Conservation (phyloP, 2,888 invertebrate genomes). For the Phyto melanocephala region DNA sequence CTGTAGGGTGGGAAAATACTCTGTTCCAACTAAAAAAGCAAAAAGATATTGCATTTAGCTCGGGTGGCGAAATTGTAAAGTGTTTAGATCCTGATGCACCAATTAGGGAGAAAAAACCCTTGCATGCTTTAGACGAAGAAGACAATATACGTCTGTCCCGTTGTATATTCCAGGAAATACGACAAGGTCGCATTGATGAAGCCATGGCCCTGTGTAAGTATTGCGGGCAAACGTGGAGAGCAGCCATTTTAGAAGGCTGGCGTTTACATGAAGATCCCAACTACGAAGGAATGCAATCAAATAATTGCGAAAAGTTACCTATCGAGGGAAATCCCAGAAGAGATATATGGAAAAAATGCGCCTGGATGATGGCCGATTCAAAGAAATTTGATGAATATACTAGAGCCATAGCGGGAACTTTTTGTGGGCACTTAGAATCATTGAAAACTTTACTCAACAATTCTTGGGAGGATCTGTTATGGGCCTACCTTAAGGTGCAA, state of each 20-base stretch:
- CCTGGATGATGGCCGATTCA: conserved; percentile 82
- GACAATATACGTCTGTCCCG: conserved; percentile 84
- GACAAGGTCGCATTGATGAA: conserved; percentile 91
- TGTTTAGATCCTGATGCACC: conserved; percentile 95
- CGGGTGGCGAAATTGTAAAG: conserved; percentile 82
- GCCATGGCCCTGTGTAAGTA: conserved; percentile 90
- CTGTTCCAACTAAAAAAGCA: conserved; percentile 84
- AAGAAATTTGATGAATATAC: conserved; percentile 81
- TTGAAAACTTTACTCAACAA: conserved; percentile 86
- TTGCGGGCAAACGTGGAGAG: conserved; percentile 95
- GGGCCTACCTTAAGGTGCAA: conserved; percentile 91
- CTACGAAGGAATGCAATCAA: conserved; percentile 79
- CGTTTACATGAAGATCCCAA: conserved; percentile 92
- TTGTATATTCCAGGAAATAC: conserved; percentile 84
- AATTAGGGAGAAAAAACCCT: conserved; percentile 85
- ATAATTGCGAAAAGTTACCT: conserved; percentile 78
- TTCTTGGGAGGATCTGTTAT: conserved; percentile 94
- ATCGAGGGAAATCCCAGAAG: conserved; percentile 91
- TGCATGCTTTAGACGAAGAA: conserved; percentile 92
- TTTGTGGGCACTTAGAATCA: conserved; percentile 90
- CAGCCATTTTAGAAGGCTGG: conserved; percentile 95
- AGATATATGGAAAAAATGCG: conserved; percentile 88
- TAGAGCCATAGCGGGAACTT: conserved; percentile 86
- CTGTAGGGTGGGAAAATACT: conserved; percentile 95
- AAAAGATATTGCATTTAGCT: conserved; percentile 82